Evolutionary conservation across 2,113 vertebrate species (phyloP).

Genomic region (Tichodroma muraria): DNA sequence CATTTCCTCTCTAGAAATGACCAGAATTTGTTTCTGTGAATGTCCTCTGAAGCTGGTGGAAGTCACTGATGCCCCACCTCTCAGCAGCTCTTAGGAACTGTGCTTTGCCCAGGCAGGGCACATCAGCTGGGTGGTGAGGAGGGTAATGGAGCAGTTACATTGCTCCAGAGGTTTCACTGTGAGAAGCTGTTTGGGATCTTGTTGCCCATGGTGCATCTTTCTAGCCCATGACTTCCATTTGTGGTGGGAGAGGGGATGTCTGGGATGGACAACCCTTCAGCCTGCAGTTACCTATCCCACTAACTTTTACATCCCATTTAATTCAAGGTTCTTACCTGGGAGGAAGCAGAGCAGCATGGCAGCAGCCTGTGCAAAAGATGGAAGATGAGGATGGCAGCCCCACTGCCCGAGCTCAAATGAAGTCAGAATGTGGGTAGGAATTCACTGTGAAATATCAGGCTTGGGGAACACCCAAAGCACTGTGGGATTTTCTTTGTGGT

Average conservation of each 20-base stretch:
- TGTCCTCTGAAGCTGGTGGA: background rate
- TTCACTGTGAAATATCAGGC: background rate
- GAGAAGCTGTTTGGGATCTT: background rate
- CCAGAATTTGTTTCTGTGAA: background rate
- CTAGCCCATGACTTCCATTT: background rate
- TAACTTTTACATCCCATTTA: background rate
- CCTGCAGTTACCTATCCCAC: background rate
- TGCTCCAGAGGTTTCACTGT: background rate
- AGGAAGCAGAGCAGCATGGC: background rate
- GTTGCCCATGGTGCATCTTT: background rate
- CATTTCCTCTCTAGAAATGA: background rate
- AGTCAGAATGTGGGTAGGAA: background rate
- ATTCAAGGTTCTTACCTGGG: background rate
- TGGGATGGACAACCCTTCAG: background rate
- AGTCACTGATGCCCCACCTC: background rate
- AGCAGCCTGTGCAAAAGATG: too few species aligned
- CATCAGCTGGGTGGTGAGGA: background rate
- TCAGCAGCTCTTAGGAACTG: background rate
- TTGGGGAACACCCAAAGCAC: background rate
- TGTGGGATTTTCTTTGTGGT: background rate
- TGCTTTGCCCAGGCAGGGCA: background rate
- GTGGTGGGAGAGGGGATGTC: background rate
- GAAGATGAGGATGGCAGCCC: background rate
- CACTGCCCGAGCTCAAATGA: background rate
- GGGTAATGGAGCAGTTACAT: background rate